Evolutionary conservation across 2,113 vertebrate genomes (phyloP).

Genomic region (Caranx ignobilis): DNA sequence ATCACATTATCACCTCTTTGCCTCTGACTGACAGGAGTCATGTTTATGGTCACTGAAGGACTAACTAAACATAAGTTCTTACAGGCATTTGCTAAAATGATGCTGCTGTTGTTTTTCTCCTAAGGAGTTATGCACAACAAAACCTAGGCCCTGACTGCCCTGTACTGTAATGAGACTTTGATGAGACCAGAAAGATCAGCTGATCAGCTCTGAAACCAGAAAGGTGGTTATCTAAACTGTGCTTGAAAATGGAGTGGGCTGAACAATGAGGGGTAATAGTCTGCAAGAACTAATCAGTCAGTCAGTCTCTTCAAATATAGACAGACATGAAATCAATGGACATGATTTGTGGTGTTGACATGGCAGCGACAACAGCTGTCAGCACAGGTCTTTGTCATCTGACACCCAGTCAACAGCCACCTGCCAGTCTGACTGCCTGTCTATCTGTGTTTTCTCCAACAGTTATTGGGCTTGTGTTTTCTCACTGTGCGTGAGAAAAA

Average conservation of each 20-base stretch:
- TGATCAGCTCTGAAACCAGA: neutral
- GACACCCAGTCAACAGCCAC: conserved; percentile 15
- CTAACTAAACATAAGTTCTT: too few species aligned
- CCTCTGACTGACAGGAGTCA: too few species aligned
- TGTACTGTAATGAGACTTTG: too few species aligned
- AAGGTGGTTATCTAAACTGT: neutral
- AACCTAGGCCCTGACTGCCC: too few species aligned
- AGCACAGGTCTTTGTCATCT: neutral
- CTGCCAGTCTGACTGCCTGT: neutral
- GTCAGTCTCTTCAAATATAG: neutral
- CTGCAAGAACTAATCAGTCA: neutral
- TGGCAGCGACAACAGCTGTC: conserved; percentile 9
- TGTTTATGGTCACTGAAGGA: too few species aligned
- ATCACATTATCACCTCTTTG: too few species aligned
- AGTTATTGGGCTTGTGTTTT: too few species aligned
- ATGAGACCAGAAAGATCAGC: neutral
- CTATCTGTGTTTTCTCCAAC: neutral
- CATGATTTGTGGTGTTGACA: conserved; percentile 4
- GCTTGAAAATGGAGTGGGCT: too few species aligned
- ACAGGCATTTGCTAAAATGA: too few species aligned
- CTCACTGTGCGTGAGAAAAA: too few species aligned
- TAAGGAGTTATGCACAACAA: too few species aligned
- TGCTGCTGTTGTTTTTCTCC: too few species aligned
- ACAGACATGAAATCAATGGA: conserved; percentile 16
- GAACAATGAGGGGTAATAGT: neutral